phyloP scores from a whole-genome alignment of 2,113 vertebrate genomes.

The Halichoerus grypus region DNA sequence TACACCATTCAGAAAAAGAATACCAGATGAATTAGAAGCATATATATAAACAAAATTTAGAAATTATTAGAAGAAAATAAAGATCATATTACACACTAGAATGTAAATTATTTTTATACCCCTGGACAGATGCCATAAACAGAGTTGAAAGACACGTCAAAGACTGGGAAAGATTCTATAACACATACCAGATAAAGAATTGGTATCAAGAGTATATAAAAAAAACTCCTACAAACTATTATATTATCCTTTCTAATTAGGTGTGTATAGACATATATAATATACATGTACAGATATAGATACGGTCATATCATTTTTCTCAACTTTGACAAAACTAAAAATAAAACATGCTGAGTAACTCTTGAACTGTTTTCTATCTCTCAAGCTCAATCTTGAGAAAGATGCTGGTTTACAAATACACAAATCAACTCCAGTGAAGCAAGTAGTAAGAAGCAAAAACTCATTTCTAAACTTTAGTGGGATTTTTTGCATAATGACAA shows the following conservation, averaged over 20 bases:
- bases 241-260: background rate
- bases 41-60: background rate
- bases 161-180: background rate
- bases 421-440: background rate
- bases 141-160: background rate
- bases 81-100: background rate
- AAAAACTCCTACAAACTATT: background rate
- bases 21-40: background rate
- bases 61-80: conserved; percentile 12
- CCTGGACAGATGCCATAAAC: background rate
- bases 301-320: background rate
- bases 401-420: background rate
- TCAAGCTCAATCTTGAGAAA: conserved; percentile 9
- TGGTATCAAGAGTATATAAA: background rate
- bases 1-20: background rate
- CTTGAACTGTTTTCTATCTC: background rate
- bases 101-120: background rate
- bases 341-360: background rate
- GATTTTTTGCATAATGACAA: background rate
- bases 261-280: background rate
- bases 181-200: background rate
- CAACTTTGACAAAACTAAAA: background rate
- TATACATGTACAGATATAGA: background rate
- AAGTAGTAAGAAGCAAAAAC: background rate
- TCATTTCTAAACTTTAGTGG: background rate